Percentiles rank a stretch among this genome's conserved stretches.
Conservation (phyloP, 2,797 vertebrate species). For the Staurois parvus region DNA sequence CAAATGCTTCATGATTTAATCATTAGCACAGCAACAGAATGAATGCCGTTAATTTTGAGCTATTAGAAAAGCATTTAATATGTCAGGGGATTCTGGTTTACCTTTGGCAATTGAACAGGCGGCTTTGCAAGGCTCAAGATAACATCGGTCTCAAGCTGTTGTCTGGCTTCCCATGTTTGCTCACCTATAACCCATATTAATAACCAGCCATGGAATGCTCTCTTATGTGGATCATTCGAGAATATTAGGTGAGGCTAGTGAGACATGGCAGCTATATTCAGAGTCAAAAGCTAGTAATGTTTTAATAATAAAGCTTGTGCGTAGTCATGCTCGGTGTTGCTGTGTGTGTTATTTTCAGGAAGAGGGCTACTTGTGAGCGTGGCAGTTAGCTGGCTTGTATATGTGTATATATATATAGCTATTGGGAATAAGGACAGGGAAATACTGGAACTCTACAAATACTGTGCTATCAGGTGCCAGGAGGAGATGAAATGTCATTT, state of each 20-base stretch:
- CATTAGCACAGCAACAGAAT: slow-evolving; percentile 28
- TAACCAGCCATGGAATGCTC: slow-evolving; percentile 46
- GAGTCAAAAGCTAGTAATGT: slow-evolving; percentile 38
- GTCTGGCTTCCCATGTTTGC: slow-evolving; percentile 49
- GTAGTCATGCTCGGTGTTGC: slow-evolving; percentile 24
- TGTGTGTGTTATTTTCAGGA: slow-evolving; percentile 10
- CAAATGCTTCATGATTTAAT: slow-evolving; percentile 21
- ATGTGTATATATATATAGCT: not conserved
- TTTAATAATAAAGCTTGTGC: slow-evolving; percentile 48
- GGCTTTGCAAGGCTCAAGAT: slow-evolving; percentile 34
- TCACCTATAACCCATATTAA: slow-evolving; percentile 57
- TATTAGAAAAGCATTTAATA: slow-evolving; percentile 36
- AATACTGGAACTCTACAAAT: slow-evolving; percentile 22
- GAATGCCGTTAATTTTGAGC: slow-evolving; percentile 16
- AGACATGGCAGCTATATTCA: slow-evolving; percentile 35
- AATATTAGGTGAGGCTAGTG: slow-evolving; percentile 41
- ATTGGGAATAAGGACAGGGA: slow-evolving; percentile 22
- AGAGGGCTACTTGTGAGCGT: slow-evolving; percentile 41
- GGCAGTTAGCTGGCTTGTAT: slow-evolving; percentile 20
- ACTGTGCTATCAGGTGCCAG: slow-evolving; percentile 15
- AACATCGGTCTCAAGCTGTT: slow-evolving; percentile 33
- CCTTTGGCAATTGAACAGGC: slow-evolving; percentile 22
- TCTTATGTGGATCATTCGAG: slow-evolving; percentile 42
- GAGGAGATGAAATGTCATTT: slow-evolving; percentile 48
- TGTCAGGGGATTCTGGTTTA: slow-evolving; percentile 28